phyloP scores from a whole-genome alignment of 2,888 invertebrate genomes.

The Cosmia pyralina region DNA sequence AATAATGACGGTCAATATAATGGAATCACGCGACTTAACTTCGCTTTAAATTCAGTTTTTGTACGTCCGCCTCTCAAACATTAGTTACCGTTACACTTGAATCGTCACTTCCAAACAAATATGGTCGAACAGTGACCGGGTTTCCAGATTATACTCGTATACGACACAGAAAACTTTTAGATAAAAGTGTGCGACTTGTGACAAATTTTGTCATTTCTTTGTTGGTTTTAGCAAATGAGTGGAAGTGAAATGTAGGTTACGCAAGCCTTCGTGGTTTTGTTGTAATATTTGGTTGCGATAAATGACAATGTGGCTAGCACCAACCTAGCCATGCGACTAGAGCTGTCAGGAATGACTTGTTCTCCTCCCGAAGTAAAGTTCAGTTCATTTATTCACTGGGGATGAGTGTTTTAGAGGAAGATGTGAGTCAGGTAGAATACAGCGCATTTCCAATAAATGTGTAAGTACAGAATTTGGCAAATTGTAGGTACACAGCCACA shows the following conservation, averaged over 20 bases:
- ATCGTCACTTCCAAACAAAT: conserved; percentile 45
- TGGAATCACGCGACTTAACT: not conserved
- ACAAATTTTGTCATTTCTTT: conserved; percentile 44
- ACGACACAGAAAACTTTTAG: conserved; percentile 50
- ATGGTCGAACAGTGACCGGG: conserved; percentile 52
- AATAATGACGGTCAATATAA: not conserved
- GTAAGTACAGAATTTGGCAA: not conserved
- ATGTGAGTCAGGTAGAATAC: not conserved
- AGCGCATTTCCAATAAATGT: not conserved
- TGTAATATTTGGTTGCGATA: conserved; percentile 7
- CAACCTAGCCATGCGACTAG: too few species aligned
- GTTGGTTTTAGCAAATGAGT: conserved; percentile 39
- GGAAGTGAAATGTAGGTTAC: conserved; percentile 17
- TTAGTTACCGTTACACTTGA: conserved; percentile 53
- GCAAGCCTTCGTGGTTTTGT: not conserved
- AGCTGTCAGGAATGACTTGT: not conserved
- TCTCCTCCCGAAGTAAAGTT: not conserved
- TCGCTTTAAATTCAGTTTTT: conserved; percentile 48
- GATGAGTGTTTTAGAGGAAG: not conserved
- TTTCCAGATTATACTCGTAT: conserved; percentile 50
- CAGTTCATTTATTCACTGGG: not conserved
- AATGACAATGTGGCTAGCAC: not conserved
- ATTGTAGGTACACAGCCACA: not conserved
- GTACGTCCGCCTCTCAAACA: conserved; percentile 24
- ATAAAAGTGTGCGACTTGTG: conserved; percentile 48